phyloP scores from a whole-genome alignment of 2,797 vertebrate genomes.

The Alectoris magna region DNA sequence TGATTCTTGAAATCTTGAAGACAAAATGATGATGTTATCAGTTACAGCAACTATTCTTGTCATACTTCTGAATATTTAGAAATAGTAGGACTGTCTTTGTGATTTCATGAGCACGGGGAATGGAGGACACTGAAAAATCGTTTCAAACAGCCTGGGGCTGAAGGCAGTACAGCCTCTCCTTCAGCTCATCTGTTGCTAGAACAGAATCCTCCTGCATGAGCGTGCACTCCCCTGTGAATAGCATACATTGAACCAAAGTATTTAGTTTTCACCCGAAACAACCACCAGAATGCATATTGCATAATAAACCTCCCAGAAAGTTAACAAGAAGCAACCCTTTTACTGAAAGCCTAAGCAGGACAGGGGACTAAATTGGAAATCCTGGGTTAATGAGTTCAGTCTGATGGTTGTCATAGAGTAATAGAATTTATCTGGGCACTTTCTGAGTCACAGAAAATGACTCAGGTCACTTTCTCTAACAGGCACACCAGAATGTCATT shows the following conservation, averaged over 20 bases:
- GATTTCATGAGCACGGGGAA: background rate
- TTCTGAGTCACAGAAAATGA: background rate
- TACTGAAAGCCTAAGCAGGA: background rate
- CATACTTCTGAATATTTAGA: background rate
- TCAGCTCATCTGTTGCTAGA: background rate
- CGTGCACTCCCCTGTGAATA: background rate
- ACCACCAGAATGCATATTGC: background rate
- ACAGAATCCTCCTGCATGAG: background rate
- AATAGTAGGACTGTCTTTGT: background rate
- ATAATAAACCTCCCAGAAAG: background rate
- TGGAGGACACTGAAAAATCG: background rate
- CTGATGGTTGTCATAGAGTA: background rate
- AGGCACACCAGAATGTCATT: background rate
- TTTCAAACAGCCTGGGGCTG: background rate
- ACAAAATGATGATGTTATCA: background rate
- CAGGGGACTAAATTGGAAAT: background rate
- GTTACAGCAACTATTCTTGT: background rate
- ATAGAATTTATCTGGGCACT: background rate
- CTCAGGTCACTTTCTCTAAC: background rate
- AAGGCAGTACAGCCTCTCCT: background rate
- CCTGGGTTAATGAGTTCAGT: background rate
- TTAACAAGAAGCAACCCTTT: background rate
- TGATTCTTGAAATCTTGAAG: conserved; percentile 1
- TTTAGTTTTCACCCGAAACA: background rate
- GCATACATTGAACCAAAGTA: background rate